Evolutionary conservation across 1,140 invertebrate species (phyloP), one percentile per base, ranked within the genome.

Genomic region (Lethrus apterus): DNA sequence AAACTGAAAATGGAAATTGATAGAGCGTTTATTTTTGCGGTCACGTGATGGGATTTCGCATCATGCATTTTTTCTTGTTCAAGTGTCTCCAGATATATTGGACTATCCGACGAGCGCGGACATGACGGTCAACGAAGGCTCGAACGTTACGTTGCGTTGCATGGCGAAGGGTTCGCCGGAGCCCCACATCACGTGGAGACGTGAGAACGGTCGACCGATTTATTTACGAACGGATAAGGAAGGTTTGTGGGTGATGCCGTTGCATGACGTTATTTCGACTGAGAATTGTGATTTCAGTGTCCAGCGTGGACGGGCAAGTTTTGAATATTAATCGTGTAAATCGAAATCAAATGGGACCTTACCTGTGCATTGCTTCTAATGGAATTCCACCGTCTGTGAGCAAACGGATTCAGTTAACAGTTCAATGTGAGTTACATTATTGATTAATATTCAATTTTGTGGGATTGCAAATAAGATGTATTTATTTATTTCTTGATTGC

Each of bases 321-420:
- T 73, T 93, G 56, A 84, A 81, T 57, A 79, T 93, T 51, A 78
- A 77, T 18, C 83, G 84, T 72, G 86, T 92, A 26, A 89, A 84
- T 57, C 75, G 90, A 31, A 72, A 90, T 17, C 86, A 93, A 60
- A 94, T 94, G 90, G 89, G 88, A 29, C 80, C 86, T 13, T 92
- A 91, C 66, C 71, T 93, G 14, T 93, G 89, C 68, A 91, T 93
- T 51, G 88, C 87, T 18, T 75, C 75, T 19, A 90, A 90, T 60
- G 86, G 86, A 10, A 81, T 92, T 1, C 88, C 88, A 21, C 89
- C 89, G 11, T 82, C 85, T 3, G 85, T 92, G 56, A 89, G 85
- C 71, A 91, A 92, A 69, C 74, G 89, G 58, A 84, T 93, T 54
- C 85, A 81, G 68, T 76, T 93, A 48, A 82, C 86, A 54, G 86